Percentiles rank a stretch among this genome's conserved stretches.
Evolutionary conservation across 2,797 vertebrate species (phyloP).

Genomic region (Cyprinodon diabolis): DNA sequence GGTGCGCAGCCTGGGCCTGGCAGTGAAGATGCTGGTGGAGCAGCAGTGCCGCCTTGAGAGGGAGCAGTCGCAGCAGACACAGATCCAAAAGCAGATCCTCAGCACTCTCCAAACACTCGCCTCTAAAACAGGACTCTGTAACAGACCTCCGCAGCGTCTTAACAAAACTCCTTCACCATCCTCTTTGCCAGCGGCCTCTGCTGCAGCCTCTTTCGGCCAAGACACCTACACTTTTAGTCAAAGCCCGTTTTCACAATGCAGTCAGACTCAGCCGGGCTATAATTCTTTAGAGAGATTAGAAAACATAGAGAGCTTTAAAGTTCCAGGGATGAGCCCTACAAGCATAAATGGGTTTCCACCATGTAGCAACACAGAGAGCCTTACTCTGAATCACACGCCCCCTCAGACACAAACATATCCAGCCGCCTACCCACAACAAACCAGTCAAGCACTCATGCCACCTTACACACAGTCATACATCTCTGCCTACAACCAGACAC

Average conservation of each 20-base stretch:
- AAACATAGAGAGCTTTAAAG: conserved; percentile 75
- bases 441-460: conserved; percentile 60
- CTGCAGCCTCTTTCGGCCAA: conserved; percentile 71
- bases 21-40: conserved; percentile 82
- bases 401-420: conserved; percentile 62
- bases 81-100: conserved; percentile 87
- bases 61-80: conserved; percentile 86
- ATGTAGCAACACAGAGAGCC: conserved; percentile 70
- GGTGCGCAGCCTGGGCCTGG: conserved; percentile 81
- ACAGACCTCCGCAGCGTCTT: conserved; percentile 51
- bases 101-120: conserved; percentile 82
- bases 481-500: conserved; percentile 65
- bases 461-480: conserved; percentile 64
- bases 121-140: conserved; percentile 68
- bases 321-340: conserved; percentile 71
- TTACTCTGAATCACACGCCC: conserved; percentile 51
- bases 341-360: conserved; percentile 77
- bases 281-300: conserved; percentile 74
- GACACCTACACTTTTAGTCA: conserved; percentile 67
- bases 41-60: conserved; percentile 82
- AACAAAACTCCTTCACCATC: conserved; percentile 60
- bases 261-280: conserved; percentile 72
- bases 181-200: conserved; percentile 47
- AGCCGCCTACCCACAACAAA: conserved; percentile 58
- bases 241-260: conserved; percentile 72